Evolutionary conservation across 2,113 vertebrate species (phyloP), one percentile per base, ranked within the genome.

Genomic region (Hippocampus barbouri): DNA sequence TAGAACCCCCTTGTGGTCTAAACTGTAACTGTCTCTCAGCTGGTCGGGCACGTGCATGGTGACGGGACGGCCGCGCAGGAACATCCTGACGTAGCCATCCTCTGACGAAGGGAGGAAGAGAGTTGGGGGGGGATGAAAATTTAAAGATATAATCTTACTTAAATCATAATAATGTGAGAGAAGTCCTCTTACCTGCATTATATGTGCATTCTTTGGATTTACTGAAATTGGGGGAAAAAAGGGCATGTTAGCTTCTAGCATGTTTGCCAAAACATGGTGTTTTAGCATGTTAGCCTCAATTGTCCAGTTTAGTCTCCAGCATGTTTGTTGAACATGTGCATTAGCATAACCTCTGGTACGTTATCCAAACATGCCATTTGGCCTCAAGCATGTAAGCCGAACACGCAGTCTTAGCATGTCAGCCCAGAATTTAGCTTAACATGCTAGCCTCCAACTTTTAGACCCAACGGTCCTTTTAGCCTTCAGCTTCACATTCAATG

Each of bases 31-130:
- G 51, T 90, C 92, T 12, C 77, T 93, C 85, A 91, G 82, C 3
- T 92, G 77, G 2, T 94, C 93, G 0, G 95, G 94, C 75, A 96
- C 73, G 71, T 95, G 90, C 94, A 97, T 94, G 74, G 93, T 94
- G 85, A 96, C 89, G 0, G 95, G 95, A 12, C 95, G 95, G 0
- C 96, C 96, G 20, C 95, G 89, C 54, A 96, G 91, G 81, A 95
- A 97, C 94, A 97, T 94, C 85, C 95, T 93, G 81, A 97, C 95
- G 0, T 94, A 92, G 20, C 94, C 90, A 63, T 97, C 96, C 85
- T 97, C 96, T 96, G 91, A 34, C 2, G 12, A 4, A 14, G 34
- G 21, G 8, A 14, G 27, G 21, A 16, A 30, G 16, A 43, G 57
- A 53, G 34, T 40, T 66, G 12, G 57, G 57, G 30, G 7, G n/a